Evolutionary conservation across 2,797 vertebrate species (phyloP), one percentile per base, ranked within the genome.

Genomic region (Gymnocypris eckloni): DNA sequence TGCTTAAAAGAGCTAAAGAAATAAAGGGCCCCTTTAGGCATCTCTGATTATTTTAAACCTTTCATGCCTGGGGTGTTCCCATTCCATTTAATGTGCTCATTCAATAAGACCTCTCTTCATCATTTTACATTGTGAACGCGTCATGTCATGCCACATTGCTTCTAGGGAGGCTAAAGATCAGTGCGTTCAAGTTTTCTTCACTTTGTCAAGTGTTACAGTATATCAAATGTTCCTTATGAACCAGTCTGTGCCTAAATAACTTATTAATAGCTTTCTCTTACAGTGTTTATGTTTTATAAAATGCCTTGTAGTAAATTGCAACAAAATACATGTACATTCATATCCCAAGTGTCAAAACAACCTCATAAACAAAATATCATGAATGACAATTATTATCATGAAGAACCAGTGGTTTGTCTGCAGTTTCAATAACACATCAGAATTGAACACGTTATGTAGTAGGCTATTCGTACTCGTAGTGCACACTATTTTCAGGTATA

Each of bases 161-260:
- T 33, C 56, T 39, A 79, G 84, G 84, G 70, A 82, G 37, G 28
- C 67, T 80, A 33, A 80, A 79, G 25, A 89, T 81, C 54, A 52
- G 41, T 61, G 54, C 6, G 20, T 33, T 76, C 6, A 11, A 39
- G 67, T 69, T 76, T 54, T 37, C 18, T 41, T 50, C 45, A 6
- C 39, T 83, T 72, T 54, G 76, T 54, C 70, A 56, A 56, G 28
- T 61, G 10, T 45, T 50, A 28, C n/a, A 64, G n/a, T 13, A 66
- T 48, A 69, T 87, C 64, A 73, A 80, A 45, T 33, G 33, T 87
- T 85, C 71, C 33, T 54, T 82, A 59, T 67, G 56, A 86, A 80
- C 72, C 70, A 61, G 39, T 73, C 4, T 39, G 82, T 13, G 15
- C n/a, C 50, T 79, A 59, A 73, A 81, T 81, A 81, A 20, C 67